Evolutionary conservation across 2,888 invertebrate species (phyloP).

Genomic region (Pandemis corylana): DNA sequence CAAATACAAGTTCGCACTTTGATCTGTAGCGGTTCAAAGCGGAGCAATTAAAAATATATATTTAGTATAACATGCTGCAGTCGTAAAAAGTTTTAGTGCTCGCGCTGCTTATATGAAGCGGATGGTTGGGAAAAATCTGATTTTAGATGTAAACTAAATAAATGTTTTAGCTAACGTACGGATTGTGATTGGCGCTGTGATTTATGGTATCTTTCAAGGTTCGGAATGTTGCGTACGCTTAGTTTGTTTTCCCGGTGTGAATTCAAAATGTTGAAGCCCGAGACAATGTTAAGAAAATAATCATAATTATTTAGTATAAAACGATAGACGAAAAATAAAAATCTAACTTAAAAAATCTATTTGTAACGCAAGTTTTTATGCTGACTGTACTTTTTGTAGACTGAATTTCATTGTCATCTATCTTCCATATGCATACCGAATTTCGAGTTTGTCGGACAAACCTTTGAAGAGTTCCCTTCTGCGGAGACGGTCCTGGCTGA

Average conservation of each 20-base stretch:
- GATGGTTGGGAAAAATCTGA: conserved; percentile 7
- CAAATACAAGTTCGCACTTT: conserved; percentile 29
- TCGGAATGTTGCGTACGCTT: neutral
- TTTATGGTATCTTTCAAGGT: neutral
- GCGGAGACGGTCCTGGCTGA: too few relatives aligned
- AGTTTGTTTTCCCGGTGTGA: neutral
- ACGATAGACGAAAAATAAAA: too few relatives aligned
- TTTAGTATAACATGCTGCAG: conserved; percentile 26
- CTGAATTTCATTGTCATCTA: too few relatives aligned
- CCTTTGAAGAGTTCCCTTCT: too few relatives aligned
- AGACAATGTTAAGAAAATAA: neutral
- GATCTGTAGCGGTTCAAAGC: conserved; percentile 37
- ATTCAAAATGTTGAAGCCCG: neutral
- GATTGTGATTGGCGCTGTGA: neutral
- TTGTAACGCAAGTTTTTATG: too few relatives aligned
- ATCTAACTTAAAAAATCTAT: too few relatives aligned
- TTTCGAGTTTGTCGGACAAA: too few relatives aligned
- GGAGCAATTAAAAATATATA: conserved; percentile 32
- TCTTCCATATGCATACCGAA: too few relatives aligned
- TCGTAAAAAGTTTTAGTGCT: conserved; percentile 24
- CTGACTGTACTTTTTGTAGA: too few relatives aligned
- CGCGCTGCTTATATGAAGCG: neutral
- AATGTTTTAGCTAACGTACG: neutral
- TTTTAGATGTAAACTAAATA: conserved; percentile 7
- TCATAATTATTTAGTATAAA: too few relatives aligned